phyloP scores from a whole-genome alignment of 2,888 invertebrate species.

The Tetragnatha montana region DNA sequence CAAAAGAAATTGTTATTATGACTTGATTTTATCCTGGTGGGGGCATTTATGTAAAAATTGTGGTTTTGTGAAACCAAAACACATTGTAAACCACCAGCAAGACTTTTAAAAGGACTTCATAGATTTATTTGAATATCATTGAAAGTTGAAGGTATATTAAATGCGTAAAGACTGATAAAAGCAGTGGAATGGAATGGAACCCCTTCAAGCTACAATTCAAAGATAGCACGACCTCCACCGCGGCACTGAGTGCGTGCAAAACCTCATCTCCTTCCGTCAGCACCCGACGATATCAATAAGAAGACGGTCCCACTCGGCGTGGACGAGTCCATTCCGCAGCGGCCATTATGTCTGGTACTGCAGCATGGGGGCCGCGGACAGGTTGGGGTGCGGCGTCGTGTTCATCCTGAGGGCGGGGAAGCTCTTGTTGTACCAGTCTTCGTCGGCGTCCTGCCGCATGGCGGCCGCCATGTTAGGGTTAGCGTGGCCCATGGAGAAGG shows the following conservation, averaged over 20 bases:
- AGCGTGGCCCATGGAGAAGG: constrained; percentile 93
- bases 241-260: not conserved
- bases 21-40: too few species aligned
- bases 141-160: too few species aligned
- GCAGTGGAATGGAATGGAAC: too few species aligned
- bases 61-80: too few species aligned
- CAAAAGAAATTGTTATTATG: too few species aligned
- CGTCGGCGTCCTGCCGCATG: constrained; percentile 87
- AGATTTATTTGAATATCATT: too few species aligned
- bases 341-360: constrained; percentile 86
- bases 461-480: constrained; percentile 93
- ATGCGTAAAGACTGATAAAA: too few species aligned
- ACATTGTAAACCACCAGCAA: too few species aligned
- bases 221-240: too few species aligned
- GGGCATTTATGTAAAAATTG: too few species aligned
- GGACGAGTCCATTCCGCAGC: not conserved
- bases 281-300: not conserved
- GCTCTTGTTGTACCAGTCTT: constrained; percentile 98
- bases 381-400: constrained; percentile 88
- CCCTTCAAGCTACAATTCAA: too few species aligned
- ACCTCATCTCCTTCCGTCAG: not conserved
- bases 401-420: constrained; percentile 98
- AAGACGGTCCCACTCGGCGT: not conserved
- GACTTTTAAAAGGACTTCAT: too few species aligned
- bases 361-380: constrained; percentile 93